Percentiles rank a stretch among this genome's conserved stretches.
Evolutionary conservation across 2,113 vertebrate species (phyloP).

Genomic region (Danio rerio): GRCz12tu NC_133176.1:38619501-38620000

Average conservation of each 20-base stretch:
- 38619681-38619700: neutral
- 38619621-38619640: conserved; percentile 6
- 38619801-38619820: no score
- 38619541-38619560: neutral
- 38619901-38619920: no score
- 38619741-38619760: no score
- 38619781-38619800: neutral
- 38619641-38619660: conserved; percentile 18
- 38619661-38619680: neutral
- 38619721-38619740: neutral
- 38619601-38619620: neutral
- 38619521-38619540: neutral
- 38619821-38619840: no score
- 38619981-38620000: no score
- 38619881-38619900: no score
- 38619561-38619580: neutral
- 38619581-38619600: neutral
- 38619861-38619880: no score
- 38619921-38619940: no score
- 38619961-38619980: no score
- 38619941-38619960: no score
- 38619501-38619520: neutral
- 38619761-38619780: neutral
- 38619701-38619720: neutral
- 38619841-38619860: no score